Evolutionary conservation across 2,888 invertebrate genomes (phyloP), one percentile per base, ranked within the genome.

Genomic region (Amiota mariae): DNA sequence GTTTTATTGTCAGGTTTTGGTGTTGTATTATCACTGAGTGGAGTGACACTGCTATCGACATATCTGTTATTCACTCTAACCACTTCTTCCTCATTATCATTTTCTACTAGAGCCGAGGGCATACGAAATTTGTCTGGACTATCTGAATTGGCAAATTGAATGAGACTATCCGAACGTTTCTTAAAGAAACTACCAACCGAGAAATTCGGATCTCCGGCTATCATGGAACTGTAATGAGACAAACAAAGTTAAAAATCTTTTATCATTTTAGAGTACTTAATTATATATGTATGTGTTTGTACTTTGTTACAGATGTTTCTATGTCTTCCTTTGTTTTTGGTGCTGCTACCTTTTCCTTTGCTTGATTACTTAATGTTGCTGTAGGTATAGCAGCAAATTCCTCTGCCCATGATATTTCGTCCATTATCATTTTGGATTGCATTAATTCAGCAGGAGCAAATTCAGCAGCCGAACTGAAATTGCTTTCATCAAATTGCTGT

Each of bases 381-480:
- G 82, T 76, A n/a, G 90, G 90, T 70, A 90, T 89, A 1, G 85
- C 83, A 0, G 88, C 88, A 75, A 80, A 89, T 72, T 89, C 86
- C 36, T 88, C 84, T 0, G 89, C 89, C 89, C 90, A 90, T 1
- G 85, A 81, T 11, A 87, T 85, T 75, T 90, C 90, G 72, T 89
- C 89, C 54, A 81, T 79, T 13, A 85, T 72, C 8, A 90, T 70
- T 71, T 88, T 87, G 0, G 88, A 87, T 11, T 86, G 80, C 89
- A 90, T 89, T 24, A 87, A 71, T 72, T 89, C 89, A n/a, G 84
- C 89, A 0, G 90, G 88, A 1, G 81, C 83, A 68, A 90, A 90
- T 70, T 79, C 79, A 68, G 86, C 87, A 70, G 85, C 85, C 8
- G 73, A 74, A 12, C 75, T 72, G 56, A 80, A 78, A 63, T 71